Base-by-base conservation (phyloP, 1,140 invertebrate genomes). In the Brachionus manjavacas region DNA sequence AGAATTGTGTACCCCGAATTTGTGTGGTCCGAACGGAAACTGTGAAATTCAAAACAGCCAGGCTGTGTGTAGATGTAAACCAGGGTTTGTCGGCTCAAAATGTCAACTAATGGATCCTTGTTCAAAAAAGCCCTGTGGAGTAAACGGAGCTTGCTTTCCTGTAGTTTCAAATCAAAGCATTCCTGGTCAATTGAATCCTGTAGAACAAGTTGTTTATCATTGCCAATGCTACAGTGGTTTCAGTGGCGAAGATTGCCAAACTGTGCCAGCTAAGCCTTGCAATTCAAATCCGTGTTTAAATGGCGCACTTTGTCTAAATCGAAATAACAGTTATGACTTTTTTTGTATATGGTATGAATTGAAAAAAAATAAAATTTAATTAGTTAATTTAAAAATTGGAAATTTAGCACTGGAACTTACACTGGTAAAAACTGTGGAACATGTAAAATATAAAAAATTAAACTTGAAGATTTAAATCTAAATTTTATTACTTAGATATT, bases 161-260 rank as follows among this genome's bases (percentile, higher is more conserved):
- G 52, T 81, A 23, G 25, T 81, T 9, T 64, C 23, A 31, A 64
- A 11, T 35, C 79, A 64, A 39, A 81, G 12, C 39, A 39, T 64
- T 25, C 79, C 79, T 25, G 79, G 79, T 14, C 79, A 81, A 46
- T 14, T 68, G 3, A 76, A 76, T 49, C 64, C 64, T n/a, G n/a
- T 81, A 28, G 79, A 81, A 16, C 79, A 81, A 68, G 52, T 46
- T 43, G 28, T 14, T 68, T 81, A 64, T 68, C 79, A 81, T 68
- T 81, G 79, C n/a, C 79, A 81, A 81, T 81, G 79, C 25, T 81
- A 81, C 39, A 81, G 79, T 46, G 79, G 79, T n/a, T 81, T 81
- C 64, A 31, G n/a, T 28, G 79, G 79, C 8, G 79, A 64, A 8
- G 64, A 81, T 68, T 81, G 79, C 28, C 52, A 81, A 68, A 81